A percentile compares a stretch with the other conserved stretches of the same genome.
Conservation (phyloP, 2,113 vertebrate genomes). For the Ammodramus savannarum region DNA sequence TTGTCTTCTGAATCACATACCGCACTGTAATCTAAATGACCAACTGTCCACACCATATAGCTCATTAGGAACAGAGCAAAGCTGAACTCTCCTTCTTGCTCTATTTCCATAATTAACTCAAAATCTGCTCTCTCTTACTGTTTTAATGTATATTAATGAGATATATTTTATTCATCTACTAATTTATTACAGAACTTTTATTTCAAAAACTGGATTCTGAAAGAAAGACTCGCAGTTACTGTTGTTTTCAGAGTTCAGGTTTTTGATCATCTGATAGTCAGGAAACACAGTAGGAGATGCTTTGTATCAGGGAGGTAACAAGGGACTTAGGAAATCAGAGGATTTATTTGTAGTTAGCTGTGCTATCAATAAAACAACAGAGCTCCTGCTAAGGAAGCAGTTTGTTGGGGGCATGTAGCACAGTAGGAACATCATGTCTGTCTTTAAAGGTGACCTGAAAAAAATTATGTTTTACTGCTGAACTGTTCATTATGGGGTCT, state of each 20-base stretch:
- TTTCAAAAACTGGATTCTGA: conserved; percentile 24
- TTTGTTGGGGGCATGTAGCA: conserved; percentile 27
- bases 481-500: neutral
- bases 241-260: neutral
- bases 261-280: conserved; percentile 37
- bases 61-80: conserved; percentile 32
- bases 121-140: neutral
- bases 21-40: neutral
- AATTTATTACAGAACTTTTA: neutral
- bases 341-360: conserved; percentile 31
- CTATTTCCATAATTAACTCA: conserved; percentile 26
- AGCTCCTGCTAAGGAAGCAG: conserved; percentile 48
- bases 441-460: conserved; percentile 52
- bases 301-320: neutral
- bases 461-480: neutral
- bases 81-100: neutral
- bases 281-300: conserved; percentile 19
- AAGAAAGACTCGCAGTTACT: neutral
- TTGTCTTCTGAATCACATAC: neutral
- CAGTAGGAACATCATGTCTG: conserved; percentile 19
- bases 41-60: neutral
- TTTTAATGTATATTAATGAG: conserved; percentile 5
- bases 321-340: conserved; percentile 6
- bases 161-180: neutral
- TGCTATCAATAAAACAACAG: conserved; percentile 51